These are phyloP conservation scores for Baccha elongata DNA, from an alignment of 2,888 invertebrate genomes.

Conservation along the genomic window DNA sequence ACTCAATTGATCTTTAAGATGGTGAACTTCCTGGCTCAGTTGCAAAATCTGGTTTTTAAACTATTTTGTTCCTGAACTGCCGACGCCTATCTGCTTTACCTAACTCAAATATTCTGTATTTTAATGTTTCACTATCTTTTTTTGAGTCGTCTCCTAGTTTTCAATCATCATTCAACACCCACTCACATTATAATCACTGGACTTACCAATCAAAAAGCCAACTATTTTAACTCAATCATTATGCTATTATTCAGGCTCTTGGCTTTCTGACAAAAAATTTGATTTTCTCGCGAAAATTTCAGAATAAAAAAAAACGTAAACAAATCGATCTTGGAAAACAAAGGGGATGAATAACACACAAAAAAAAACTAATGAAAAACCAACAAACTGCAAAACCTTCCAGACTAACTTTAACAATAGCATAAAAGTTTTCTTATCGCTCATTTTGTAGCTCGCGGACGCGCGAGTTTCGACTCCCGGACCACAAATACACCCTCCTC, in stretches of 20 bases:
- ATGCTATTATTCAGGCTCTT: slow-evolving; percentile 7
- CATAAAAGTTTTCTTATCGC: slow-evolving; percentile 66
- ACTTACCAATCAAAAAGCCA: slow-evolving; percentile 14
- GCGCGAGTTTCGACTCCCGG: slow-evolving; percentile 3
- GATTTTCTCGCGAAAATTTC: slow-evolving; percentile 32
- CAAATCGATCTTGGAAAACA: slow-evolving; percentile 67
- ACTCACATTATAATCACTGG: slow-evolving; percentile 27
- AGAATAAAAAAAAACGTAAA: slow-evolving; percentile 24
- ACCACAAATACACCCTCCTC: slow-evolving; percentile 5
- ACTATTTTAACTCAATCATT: slow-evolving; percentile 15
- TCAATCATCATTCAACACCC: slow-evolving; percentile 16
- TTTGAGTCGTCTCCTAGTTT: background rate
- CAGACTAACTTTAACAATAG: slow-evolving; percentile 65
- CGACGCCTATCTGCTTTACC: no score
- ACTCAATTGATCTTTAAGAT: no score
- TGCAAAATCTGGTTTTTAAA: no score
- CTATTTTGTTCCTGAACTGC: no score
- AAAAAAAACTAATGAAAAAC: background rate
- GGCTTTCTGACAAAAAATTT: slow-evolving; percentile 23
- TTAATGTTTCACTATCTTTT: no score
- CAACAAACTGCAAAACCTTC: slow-evolving; percentile 24
- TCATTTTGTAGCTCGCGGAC: slow-evolving; percentile 62
- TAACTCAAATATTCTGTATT: no score
- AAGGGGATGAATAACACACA: slow-evolving; percentile 7
- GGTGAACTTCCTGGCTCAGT: no score